Evolutionary conservation across 2,113 vertebrate genomes (phyloP).

Genomic region (Syngnathoides biaculeatus): DNA sequence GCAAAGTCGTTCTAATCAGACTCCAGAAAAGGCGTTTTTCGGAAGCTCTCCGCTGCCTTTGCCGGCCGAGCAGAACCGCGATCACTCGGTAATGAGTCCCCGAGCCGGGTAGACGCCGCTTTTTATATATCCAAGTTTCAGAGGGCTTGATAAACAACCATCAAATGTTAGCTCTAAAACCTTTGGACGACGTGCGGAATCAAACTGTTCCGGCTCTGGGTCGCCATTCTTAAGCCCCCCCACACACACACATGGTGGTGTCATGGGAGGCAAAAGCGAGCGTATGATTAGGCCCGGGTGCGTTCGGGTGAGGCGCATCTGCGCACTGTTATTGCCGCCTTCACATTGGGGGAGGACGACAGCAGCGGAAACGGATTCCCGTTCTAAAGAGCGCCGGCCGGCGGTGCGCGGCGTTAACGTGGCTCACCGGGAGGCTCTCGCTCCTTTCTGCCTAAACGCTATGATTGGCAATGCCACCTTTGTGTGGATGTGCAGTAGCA

Average conservation of each 20-base stretch:
- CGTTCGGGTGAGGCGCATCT: slow-evolving; percentile 43
- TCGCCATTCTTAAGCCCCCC: too few relatives aligned
- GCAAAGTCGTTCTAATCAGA: slow-evolving; percentile 59
- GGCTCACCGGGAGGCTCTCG: slow-evolving; percentile 30
- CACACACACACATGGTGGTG: too few relatives aligned
- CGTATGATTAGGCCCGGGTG: slow-evolving; percentile 57
- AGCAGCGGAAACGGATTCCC: slow-evolving; percentile 70
- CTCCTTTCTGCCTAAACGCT: slow-evolving; percentile 41
- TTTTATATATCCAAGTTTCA: slow-evolving; percentile 26
- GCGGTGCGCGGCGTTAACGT: slow-evolving; percentile 41
- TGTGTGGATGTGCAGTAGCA: slow-evolving; percentile 6
- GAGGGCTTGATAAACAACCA: slow-evolving; percentile 50
- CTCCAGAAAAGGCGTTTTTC: slow-evolving; percentile 61
- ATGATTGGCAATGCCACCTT: slow-evolving; percentile 25
- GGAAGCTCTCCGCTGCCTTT: slow-evolving; percentile 48
- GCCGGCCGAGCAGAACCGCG: slow-evolving; percentile 63
- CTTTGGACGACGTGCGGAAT: slow-evolving; percentile 23
- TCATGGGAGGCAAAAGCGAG: slow-evolving; percentile 63
- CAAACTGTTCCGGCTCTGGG: slow-evolving; percentile 40
- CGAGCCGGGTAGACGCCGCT: slow-evolving; percentile 38
- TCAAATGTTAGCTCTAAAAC: slow-evolving; percentile 32
- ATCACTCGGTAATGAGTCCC: slow-evolving; percentile 58
- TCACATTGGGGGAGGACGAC: slow-evolving; percentile 63
- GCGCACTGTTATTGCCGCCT: slow-evolving; percentile 31
- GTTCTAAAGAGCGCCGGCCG: slow-evolving; percentile 53